Evolutionary conservation across 2,888 invertebrate species (phyloP).

Genomic region (Autographa pulchrina): DNA sequence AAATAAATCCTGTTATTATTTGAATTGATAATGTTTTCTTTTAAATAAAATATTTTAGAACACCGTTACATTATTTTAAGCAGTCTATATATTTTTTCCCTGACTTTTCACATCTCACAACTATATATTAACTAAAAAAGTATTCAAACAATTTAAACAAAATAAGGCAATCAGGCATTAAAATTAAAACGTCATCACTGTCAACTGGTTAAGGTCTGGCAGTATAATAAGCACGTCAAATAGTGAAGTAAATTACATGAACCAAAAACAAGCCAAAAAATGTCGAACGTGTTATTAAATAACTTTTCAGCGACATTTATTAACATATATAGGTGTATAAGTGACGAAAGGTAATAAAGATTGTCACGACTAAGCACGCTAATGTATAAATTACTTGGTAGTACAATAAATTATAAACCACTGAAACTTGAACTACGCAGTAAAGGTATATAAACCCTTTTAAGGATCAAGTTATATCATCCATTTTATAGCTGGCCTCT

Average conservation of each 20-base stretch:
- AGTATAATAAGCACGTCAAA: background rate
- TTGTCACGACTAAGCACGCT: constrained; percentile 42
- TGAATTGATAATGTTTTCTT: no score
- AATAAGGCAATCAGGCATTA: background rate
- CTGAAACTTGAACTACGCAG: constrained; percentile 22
- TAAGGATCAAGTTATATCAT: constrained; percentile 7
- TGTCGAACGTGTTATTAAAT: constrained; percentile 7
- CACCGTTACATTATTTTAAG: no score
- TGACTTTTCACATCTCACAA: no score
- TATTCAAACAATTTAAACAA: background rate
- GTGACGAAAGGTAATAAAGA: constrained; percentile 47
- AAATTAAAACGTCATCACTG: background rate
- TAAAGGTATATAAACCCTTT: background rate
- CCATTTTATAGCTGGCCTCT: background rate
- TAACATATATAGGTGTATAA: constrained; percentile 20
- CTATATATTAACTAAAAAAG: no score
- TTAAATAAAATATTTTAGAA: no score
- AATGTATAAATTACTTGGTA: constrained; percentile 49
- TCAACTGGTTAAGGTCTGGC: background rate
- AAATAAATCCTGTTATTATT: no score
- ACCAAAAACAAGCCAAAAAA: constrained; percentile 1
- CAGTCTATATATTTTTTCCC: no score
- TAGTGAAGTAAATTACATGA: background rate
- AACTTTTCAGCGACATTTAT: background rate
- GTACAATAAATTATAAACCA: constrained; percentile 39